These are phyloP conservation scores for Gymnocheta viridis DNA, from an alignment of 2,888 invertebrate species.

Conservation along the genomic window DNA sequence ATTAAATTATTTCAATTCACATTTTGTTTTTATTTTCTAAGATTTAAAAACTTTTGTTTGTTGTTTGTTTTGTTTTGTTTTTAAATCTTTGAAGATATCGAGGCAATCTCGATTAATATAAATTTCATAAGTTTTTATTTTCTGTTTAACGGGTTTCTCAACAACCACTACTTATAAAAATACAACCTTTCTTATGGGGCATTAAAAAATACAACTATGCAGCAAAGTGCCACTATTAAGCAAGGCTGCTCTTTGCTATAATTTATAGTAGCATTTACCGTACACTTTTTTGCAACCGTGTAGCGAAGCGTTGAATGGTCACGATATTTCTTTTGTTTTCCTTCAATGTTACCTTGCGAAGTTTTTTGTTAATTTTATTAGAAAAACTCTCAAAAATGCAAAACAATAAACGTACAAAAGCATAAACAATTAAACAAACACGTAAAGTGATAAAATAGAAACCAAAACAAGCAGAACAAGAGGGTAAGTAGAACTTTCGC, in stretches of 20 bases:
- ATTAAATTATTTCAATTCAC: no score
- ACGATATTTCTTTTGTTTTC: conserved; percentile 66
- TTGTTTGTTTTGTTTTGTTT: no score
- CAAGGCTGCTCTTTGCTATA: neutral
- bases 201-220: no score
- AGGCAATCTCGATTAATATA: no score
- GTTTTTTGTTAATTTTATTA: conserved; percentile 50
- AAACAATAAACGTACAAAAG: conserved; percentile 13
- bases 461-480: neutral
- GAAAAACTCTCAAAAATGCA: conserved; percentile 40
- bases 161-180: neutral
- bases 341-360: conserved; percentile 45
- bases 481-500: conserved; percentile 26
- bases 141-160: no score
- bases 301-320: conserved; percentile 58
- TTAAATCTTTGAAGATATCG: no score
- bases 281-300: conserved; percentile 47
- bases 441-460: neutral
- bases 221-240: no score
- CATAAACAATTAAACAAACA: conserved; percentile 1
- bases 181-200: no score
- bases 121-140: no score
- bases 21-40: no score
- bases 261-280: neutral
- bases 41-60: no score